Evolutionary conservation across 2,113 vertebrate genomes (phyloP), one percentile per base, ranked within the genome.

Genomic region (Microcebus murinus): DNA sequence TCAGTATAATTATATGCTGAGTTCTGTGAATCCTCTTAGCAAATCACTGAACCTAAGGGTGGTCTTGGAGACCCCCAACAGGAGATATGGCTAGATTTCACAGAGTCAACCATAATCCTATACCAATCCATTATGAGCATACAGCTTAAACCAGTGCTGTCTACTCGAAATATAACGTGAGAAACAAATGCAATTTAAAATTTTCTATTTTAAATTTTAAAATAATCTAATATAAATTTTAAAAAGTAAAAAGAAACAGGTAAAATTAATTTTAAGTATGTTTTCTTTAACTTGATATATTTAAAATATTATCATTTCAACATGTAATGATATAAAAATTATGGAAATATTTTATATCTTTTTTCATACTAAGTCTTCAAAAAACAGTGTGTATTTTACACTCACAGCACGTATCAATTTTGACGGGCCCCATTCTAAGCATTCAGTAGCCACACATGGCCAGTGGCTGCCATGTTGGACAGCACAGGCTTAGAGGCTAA

Each of bases 231-330:
- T 61, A 61, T 61, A 27, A 61, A 45, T 74, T 74, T 52, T 81
- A 63, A 70, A 83, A 71, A 48, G 8, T 29, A 29, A 90, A 92
- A 76, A 76, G n/a, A 77, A 73, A 71, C 17, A 77, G 42, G n/a
- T 34, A 21, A 89, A 84, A 65, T 74, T 45, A 48, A 88, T 50
- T 91, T 87, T 48, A 81, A 70, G 39, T 45, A 39, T 61, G 71
- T 65, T 68, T 90, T 61, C 48, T 84, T 67, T 55, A 90, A 74
- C 36, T 3, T 36, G 77, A n/a, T 50, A 59, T 31, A 71, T 57
- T 85, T 70, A 95, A 88, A 92, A 73, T 68, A 88, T 39, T 67
- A 91, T 85, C 36, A 59, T 94, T 73, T 90, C 39, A 84, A 83
- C 39, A n/a, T 73, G 8, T 88, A 81, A 73, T 50, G 14, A 90